phyloP scores from a whole-genome alignment of 2,113 vertebrate species.

The Brachyistius frenatus region DNA sequence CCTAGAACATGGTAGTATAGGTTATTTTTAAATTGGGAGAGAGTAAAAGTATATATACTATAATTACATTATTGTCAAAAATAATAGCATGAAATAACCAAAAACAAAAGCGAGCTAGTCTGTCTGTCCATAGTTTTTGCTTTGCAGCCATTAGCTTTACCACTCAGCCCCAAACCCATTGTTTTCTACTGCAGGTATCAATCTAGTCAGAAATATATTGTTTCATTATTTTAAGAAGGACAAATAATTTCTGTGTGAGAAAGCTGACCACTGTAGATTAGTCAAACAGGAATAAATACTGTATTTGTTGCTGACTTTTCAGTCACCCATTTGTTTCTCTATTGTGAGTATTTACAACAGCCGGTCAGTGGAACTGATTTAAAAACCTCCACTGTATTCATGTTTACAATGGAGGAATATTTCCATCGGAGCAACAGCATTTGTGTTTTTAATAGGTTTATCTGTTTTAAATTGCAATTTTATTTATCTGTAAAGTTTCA shows the following conservation, averaged over 20 bases:
- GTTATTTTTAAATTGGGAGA: background rate
- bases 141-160: background rate
- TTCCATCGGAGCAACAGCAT: no score
- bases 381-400: background rate
- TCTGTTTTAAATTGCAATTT: no score
- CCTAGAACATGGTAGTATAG: constrained; percentile 77
- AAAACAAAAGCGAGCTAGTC: background rate
- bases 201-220: background rate
- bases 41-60: no score
- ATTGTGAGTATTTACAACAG: no score
- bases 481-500: no score
- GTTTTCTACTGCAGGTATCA: background rate
- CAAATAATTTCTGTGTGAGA: background rate
- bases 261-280: background rate
- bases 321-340: background rate
- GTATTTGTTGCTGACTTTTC: background rate
- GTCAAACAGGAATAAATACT: background rate
- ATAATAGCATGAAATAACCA: background rate
- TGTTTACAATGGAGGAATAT: no score
- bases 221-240: background rate
- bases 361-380: no score
- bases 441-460: no score
- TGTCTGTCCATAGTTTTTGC: background rate
- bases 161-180: background rate
- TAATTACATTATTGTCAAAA: no score